Evolutionary conservation across 2,797 vertebrate species (phyloP).

Genomic region (Sebastes iracundus): DNA sequence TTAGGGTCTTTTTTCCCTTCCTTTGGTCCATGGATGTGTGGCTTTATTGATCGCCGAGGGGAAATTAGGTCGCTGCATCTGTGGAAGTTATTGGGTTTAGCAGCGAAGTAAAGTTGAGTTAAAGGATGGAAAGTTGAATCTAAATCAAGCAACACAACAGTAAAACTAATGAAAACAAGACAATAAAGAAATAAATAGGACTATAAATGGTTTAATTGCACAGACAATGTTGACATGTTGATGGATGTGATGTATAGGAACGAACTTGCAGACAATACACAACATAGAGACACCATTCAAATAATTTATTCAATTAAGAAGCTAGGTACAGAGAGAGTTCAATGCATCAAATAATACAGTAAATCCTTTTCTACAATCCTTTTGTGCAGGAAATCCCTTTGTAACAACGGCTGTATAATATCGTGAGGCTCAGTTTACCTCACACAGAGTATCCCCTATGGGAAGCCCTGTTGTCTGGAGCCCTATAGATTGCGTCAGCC

Average conservation of each 20-base stretch:
- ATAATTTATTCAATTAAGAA: not conserved
- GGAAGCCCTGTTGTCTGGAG: slow-evolving; percentile 56
- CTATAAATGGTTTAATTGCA: not conserved
- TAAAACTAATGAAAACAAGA: slow-evolving; percentile 13
- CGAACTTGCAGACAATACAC: not conserved
- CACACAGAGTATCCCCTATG: slow-evolving; percentile 55
- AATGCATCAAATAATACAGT: not conserved
- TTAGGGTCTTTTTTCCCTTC: not conserved
- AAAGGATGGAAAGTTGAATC: not conserved
- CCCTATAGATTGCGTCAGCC: slow-evolving; percentile 66
- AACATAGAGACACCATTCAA: not conserved
- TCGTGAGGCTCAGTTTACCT: slow-evolving; percentile 45
- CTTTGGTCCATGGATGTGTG: not conserved
- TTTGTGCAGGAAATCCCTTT: slow-evolving; percentile 31
- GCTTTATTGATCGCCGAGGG: slow-evolving; percentile 44
- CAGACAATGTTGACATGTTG: not conserved
- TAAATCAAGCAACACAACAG: slow-evolving; percentile 7
- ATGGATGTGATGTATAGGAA: not conserved
- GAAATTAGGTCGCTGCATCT: slow-evolving; percentile 39
- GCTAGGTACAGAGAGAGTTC: not conserved
- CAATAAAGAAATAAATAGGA: not conserved
- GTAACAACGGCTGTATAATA: slow-evolving; percentile 8
- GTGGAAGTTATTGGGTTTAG: slow-evolving; percentile 18
- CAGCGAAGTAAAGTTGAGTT: not conserved
- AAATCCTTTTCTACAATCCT: not conserved